Evolutionary conservation across 2,797 vertebrate genomes (phyloP).

Genomic region (Cichlasoma orientale): DNA sequence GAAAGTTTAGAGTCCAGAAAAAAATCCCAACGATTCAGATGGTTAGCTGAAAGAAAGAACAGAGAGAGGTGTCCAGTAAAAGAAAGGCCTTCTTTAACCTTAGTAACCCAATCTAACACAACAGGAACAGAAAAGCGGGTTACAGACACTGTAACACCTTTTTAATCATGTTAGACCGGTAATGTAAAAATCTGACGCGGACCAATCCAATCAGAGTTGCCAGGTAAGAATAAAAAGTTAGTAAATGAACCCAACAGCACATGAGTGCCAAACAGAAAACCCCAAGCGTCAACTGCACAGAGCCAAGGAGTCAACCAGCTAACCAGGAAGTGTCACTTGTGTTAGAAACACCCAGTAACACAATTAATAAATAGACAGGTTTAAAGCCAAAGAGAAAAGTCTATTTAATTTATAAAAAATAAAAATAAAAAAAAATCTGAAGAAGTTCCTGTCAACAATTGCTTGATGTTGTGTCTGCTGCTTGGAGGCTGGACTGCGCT

Average conservation of each 20-base stretch:
- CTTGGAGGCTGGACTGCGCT: slow-evolving; percentile 81
- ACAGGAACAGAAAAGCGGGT: slow-evolving; percentile 28
- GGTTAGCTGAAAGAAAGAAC: slow-evolving; percentile 90
- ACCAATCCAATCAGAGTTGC: slow-evolving; percentile 30
- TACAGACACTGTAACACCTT: slow-evolving; percentile 41
- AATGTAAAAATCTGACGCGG: slow-evolving; percentile 27
- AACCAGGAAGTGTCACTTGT: slow-evolving; percentile 64
- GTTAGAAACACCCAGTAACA: slow-evolving; percentile 72
- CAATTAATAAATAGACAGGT: slow-evolving; percentile 69
- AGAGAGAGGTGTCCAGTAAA: slow-evolving; percentile 77
- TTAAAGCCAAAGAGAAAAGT: slow-evolving; percentile 48
- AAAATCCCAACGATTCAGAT: slow-evolving; percentile 81
- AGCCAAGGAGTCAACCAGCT: slow-evolving; percentile 60
- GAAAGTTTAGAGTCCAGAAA: slow-evolving; percentile 80
- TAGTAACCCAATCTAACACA: slow-evolving; percentile 62
- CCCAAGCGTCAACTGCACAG: slow-evolving; percentile 68
- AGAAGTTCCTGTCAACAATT: slow-evolving; percentile 83
- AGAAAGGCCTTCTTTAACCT: slow-evolving; percentile 39
- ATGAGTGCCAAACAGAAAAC: slow-evolving; percentile 66
- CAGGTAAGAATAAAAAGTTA: slow-evolving; percentile 48
- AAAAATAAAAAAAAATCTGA: slow-evolving; percentile 52
- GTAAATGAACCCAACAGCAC: slow-evolving; percentile 64
- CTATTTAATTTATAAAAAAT: slow-evolving; percentile 8
- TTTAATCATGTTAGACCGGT: slow-evolving; percentile 29
- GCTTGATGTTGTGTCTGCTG: slow-evolving; percentile 85